A percentile compares a stretch with the other conserved stretches of the same genome.
Conservation (phyloP, 2,888 invertebrate genomes). For the Aleiodes alternator region DNA sequence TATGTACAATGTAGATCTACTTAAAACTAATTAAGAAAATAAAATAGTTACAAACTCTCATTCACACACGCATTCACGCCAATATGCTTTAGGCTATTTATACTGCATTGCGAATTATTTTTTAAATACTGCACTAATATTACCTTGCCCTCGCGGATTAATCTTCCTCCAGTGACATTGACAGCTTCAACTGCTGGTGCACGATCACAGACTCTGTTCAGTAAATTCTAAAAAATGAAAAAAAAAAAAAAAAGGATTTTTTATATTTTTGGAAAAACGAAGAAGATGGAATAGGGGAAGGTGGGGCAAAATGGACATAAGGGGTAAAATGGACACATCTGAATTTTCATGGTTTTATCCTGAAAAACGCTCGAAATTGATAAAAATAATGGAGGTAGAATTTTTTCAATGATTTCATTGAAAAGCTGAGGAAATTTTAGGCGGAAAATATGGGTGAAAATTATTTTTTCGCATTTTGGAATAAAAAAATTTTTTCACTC, state of each 20-base stretch:
- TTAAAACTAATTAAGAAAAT: slow-evolving; percentile 34
- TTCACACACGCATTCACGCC: slow-evolving; percentile 67
- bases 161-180: slow-evolving; percentile 95
- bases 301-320: too few relatives aligned
- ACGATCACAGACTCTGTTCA: slow-evolving; percentile 94
- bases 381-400: too few relatives aligned
- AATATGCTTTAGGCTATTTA: slow-evolving; percentile 63
- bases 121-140: slow-evolving; percentile 84
- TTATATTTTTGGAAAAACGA: not conserved
- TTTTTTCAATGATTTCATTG: too few relatives aligned
- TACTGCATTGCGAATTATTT: slow-evolving; percentile 50
- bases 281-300: not conserved
- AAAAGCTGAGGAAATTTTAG: too few relatives aligned
- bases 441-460: too few relatives aligned
- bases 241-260: not conserved
- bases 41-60: slow-evolving; percentile 59
- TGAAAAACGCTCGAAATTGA: too few relatives aligned
- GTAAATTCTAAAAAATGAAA: slow-evolving; percentile 83
- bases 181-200: slow-evolving; percentile 96
- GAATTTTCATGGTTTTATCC: too few relatives aligned
- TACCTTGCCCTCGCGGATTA: slow-evolving; percentile 99
- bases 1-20: slow-evolving; percentile 50
- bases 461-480: too few relatives aligned
- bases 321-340: too few relatives aligned
- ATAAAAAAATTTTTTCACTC: too few relatives aligned